phyloP scores from a whole-genome alignment of 2,888 invertebrate species.

The Pyrrhosoma nymphula region DNA sequence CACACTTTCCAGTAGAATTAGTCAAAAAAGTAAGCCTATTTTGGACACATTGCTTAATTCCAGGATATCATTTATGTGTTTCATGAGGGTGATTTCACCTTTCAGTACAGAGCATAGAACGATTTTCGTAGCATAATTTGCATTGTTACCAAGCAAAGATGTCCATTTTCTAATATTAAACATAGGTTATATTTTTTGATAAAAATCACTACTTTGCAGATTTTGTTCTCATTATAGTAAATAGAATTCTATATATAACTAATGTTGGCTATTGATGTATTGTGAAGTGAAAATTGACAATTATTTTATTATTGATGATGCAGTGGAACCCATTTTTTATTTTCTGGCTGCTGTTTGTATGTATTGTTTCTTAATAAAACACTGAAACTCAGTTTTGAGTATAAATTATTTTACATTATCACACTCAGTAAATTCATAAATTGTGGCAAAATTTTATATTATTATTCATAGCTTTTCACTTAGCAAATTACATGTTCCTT shows the following conservation, averaged over 20 bases:
- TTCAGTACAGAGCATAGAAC: slow-evolving; percentile 8
- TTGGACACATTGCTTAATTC: slow-evolving; percentile 29
- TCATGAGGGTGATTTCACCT: slow-evolving; percentile 29
- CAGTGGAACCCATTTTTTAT: slow-evolving; percentile 51
- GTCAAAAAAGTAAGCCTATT: slow-evolving; percentile 39
- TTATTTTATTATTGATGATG: slow-evolving; percentile 43
- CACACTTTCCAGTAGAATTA: slow-evolving; percentile 48
- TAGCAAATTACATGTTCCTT: slow-evolving; percentile 25
- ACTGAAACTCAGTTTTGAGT: not conserved
- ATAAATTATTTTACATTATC: not conserved
- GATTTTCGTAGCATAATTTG: slow-evolving; percentile 31
- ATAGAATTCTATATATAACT: slow-evolving; percentile 12
- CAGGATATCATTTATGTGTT: slow-evolving; percentile 11
- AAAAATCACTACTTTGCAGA: slow-evolving; percentile 26
- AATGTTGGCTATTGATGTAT: slow-evolving; percentile 60
- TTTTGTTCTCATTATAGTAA: slow-evolving; percentile 36
- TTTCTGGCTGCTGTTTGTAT: slow-evolving; percentile 41
- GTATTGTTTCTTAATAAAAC: slow-evolving; percentile 3
- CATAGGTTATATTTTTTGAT: slow-evolving; percentile 54
- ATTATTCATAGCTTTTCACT: not conserved
- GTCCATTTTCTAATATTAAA: slow-evolving; percentile 53
- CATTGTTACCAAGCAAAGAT: slow-evolving; percentile 40
- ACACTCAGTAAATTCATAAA: not conserved
- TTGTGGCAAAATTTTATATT: slow-evolving; percentile 2
- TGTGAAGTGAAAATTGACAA: not conserved